phyloP scores from a whole-genome alignment of 1,140 invertebrate genomes.

The Wasmannia auropunctata region DNA sequence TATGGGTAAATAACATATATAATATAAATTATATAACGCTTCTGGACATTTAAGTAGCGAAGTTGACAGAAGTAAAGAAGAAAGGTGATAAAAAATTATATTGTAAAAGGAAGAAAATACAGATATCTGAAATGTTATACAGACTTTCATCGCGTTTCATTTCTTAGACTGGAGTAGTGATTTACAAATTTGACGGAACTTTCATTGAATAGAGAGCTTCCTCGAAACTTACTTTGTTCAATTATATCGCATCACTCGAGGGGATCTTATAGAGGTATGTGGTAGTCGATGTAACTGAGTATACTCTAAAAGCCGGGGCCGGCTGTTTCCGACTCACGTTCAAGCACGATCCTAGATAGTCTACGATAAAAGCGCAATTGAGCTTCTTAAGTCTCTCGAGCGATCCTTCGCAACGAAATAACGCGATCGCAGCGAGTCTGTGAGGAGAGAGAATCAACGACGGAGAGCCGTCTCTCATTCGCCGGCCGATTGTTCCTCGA shows the following conservation, averaged over 20 bases:
- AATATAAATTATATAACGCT: not conserved
- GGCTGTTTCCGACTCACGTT: constrained; percentile 57
- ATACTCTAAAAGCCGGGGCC: constrained; percentile 29
- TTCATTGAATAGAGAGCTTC: not conserved
- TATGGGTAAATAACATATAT: not conserved
- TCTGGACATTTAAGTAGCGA: not conserved
- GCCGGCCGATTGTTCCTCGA: constrained; percentile 44
- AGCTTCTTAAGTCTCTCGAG: constrained; percentile 50
- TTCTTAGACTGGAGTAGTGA: not conserved
- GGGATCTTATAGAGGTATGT: constrained; percentile 1
- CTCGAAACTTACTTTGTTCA: constrained; percentile 1
- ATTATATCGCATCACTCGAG: constrained; percentile 47
- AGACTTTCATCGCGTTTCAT: not conserved
- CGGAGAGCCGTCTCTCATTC: constrained; percentile 10
- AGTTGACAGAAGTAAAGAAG: not conserved
- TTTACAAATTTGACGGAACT: not conserved
- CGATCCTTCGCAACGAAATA: constrained; percentile 54
- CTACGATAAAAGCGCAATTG: constrained; percentile 55
- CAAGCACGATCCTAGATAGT: constrained; percentile 48
- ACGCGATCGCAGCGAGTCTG: constrained; percentile 46
- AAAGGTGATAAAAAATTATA: not conserved
- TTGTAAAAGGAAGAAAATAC: not conserved
- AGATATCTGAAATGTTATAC: not conserved
- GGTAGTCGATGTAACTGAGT: constrained; percentile 20
- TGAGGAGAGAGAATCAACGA: constrained; percentile 30